Evolutionary conservation across 2,113 vertebrate genomes (phyloP), one percentile per base, ranked within the genome.

Genomic region (Crotophaga sulcirostris): DNA sequence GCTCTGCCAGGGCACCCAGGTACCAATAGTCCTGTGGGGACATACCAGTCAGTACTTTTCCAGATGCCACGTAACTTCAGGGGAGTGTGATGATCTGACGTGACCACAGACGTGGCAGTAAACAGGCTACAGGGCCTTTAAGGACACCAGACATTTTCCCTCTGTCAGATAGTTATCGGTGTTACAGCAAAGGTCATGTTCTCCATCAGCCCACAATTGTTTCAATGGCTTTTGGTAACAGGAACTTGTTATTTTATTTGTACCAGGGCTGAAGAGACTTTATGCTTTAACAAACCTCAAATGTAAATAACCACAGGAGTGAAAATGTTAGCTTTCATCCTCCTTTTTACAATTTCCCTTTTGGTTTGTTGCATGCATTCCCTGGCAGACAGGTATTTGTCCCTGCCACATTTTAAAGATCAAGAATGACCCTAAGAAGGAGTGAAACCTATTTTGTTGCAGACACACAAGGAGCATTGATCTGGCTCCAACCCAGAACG

Each of bases 111-210:
- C 55, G 45, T 15, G 42, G 82, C 59, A 20, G 51, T 49, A 60
- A 64, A 58, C 20, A 87, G 74, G 54, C 62, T 72, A 16, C 2
- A 87, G 84, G 52, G 76, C 59, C 45, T 88, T 82, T 83, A 42
- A 89, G 94, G 95, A 93, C 78, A 88, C 33, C 36, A 88, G 90
- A 56, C 19, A 0, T 74, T 62, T 93, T 90, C 13, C 34, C 10
- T 28, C 33, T 62, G 45, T 34, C 33, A 72, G 63, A 55, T 47
- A 36, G 44, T 47, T 59, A 81, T 28, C 74, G 10, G 45, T 69
- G 56, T 73, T 47, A 21, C 33, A 14, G 24, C 60, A 58, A 87
- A 74, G 31, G 34, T 34, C 40, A 11, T 0, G 1, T 75, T 64
- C 45, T 80, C 36, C 66, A 25, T 63, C 33, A 77, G 34, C 33